Percentiles rank a stretch among this genome's conserved stretches.
Conservation (phyloP, 2,113 vertebrate genomes). For the Podocnemis expansa region DNA sequence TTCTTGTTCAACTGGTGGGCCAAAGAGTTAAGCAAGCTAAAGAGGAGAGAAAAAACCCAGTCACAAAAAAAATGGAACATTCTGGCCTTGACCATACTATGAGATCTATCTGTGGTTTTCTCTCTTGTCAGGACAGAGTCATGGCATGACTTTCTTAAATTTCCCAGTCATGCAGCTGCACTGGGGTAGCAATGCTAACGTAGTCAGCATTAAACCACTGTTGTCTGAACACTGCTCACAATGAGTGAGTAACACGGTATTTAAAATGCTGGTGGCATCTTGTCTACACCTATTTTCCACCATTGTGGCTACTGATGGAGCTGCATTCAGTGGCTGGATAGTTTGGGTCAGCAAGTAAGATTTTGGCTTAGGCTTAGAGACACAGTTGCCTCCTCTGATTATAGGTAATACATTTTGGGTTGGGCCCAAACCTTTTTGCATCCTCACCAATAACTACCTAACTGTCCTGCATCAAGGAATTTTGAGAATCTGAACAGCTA, state of each 20-base stretch:
- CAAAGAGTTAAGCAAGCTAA: conserved; percentile 64
- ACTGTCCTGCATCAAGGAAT: background rate
- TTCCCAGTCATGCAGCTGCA: background rate
- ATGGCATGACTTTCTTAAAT: background rate
- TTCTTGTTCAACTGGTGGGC: conserved; percentile 63
- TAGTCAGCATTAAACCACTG: background rate
- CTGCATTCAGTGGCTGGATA: background rate
- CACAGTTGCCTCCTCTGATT: background rate
- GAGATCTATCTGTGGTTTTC: background rate
- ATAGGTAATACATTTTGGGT: background rate
- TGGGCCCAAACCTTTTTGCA: background rate
- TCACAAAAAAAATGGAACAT: background rate
- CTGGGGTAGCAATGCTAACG: background rate
- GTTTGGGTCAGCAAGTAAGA: background rate
- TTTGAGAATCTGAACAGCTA: background rate
- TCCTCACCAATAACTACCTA: background rate
- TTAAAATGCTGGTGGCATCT: background rate
- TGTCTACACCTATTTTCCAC: background rate
- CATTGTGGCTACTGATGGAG: background rate
- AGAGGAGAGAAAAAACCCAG: background rate
- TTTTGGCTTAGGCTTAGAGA: background rate
- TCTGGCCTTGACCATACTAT: background rate
- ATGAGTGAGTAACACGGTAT: background rate
- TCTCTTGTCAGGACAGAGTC: background rate
- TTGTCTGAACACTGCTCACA: background rate